A percentile compares a stretch with the other conserved stretches of the same genome.
These are phyloP conservation scores for Ginglymostoma cirratum DNA, from an alignment of 2,113 vertebrate genomes.

Conservation along the genomic window DNA sequence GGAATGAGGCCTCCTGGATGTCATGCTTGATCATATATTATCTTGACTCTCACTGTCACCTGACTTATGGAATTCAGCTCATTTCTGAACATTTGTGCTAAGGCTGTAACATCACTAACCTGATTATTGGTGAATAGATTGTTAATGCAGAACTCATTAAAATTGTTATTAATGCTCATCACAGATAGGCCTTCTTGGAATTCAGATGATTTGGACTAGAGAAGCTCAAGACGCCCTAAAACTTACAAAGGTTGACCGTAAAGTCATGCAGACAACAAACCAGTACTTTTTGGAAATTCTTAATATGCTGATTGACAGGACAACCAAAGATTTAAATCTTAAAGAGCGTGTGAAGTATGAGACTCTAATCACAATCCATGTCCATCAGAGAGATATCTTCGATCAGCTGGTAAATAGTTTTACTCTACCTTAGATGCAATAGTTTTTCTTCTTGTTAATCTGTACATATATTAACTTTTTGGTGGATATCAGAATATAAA, in stretches of 20 bases:
- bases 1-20: too few species aligned
- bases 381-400: constrained; percentile 95
- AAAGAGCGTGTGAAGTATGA: constrained; percentile 85
- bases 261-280: constrained; percentile 87
- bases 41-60: too few species aligned
- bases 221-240: constrained; percentile 83
- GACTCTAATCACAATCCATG: constrained; percentile 89
- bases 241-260: constrained; percentile 77
- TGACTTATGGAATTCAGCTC: too few species aligned
- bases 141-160: neutral
- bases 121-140: too few species aligned
- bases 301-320: constrained; percentile 77
- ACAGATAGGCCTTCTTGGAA: constrained; percentile 82
- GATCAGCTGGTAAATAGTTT: constrained; percentile 69
- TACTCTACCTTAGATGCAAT: constrained; percentile 20
- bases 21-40: too few species aligned
- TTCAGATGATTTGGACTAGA: constrained; percentile 96
- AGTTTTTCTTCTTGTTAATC: neutral
- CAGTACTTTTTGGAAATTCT: constrained; percentile 81
- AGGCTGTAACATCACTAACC: too few species aligned
- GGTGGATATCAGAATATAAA: neutral
- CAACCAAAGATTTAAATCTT: constrained; percentile 73
- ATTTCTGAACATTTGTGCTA: too few species aligned
- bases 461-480: neutral
- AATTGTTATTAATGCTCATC: constrained; percentile 40